A percentile compares a stretch with the other conserved stretches of the same genome.
Conservation (phyloP, 1,140 invertebrate genomes). For the Aphelenchoides fujianensis region DNA sequence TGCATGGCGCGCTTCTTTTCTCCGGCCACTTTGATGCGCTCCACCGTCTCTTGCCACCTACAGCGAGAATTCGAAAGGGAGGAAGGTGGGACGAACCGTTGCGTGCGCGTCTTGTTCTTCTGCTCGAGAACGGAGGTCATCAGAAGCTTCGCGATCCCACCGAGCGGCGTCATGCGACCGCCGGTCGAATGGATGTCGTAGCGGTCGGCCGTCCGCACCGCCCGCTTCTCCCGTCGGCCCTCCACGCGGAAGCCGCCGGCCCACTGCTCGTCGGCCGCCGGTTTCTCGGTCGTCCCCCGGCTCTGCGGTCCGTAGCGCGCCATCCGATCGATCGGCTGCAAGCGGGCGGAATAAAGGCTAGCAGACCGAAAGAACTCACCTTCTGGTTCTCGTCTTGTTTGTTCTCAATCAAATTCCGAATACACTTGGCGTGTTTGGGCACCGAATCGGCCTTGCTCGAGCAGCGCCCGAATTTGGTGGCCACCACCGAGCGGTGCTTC, state of each 20-base stretch:
- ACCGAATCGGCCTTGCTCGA: constrained; percentile 2
- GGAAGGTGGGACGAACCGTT: neutral
- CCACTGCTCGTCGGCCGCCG: neutral
- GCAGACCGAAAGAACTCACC: neutral
- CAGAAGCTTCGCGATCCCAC: constrained; percentile 3
- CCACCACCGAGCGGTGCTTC: neutral
- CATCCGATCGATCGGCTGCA: neutral
- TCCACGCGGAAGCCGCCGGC: constrained; percentile 7
- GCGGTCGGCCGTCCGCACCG: neutral
- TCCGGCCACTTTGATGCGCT: constrained; percentile 11
- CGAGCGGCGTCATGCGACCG: constrained; percentile 10
- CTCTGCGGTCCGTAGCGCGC: neutral
- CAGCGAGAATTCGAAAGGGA: neutral
- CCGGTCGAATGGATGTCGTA: neutral
- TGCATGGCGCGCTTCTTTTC: constrained; percentile 33
- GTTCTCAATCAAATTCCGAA: constrained; percentile 12
- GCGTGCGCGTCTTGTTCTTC: constrained; percentile 15
- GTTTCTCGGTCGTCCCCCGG: too few species aligned
- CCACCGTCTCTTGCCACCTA: constrained; percentile 45
- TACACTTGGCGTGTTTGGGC: constrained; percentile 16
- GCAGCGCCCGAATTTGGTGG: constrained; percentile 16
- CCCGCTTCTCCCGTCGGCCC: neutral
- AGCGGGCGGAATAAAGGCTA: neutral
- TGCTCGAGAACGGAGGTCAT: neutral
- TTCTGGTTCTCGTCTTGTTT: constrained; percentile 8